A percentile compares a stretch with the other conserved stretches of the same genome.
Evolutionary conservation across 2,113 vertebrate species (phyloP).

Genomic region (Mesoclemmys tuberculata): DNA sequence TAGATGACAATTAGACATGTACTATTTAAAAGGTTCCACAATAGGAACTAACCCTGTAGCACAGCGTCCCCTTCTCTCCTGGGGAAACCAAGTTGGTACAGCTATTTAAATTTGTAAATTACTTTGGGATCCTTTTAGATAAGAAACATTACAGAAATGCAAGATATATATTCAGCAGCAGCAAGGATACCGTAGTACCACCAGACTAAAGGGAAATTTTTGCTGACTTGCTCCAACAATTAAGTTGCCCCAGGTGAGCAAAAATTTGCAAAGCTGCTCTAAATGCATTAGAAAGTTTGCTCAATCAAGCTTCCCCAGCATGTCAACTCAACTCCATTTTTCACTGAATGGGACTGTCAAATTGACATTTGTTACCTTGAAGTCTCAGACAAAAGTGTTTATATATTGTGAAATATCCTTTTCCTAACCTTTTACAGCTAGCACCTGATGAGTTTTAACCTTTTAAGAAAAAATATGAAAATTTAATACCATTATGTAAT

Average conservation of each 20-base stretch:
- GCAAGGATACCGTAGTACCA: background rate
- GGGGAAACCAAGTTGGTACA: fast-evolving
- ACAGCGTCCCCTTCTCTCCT: background rate
- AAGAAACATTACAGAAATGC: background rate
- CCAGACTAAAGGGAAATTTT: background rate
- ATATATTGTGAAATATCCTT: background rate
- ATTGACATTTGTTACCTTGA: background rate
- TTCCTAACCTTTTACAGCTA: background rate
- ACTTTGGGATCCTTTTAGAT: background rate
- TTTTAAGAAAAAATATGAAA: background rate
- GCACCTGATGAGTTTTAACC: background rate
- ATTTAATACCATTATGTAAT: background rate
- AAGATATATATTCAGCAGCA: background rate
- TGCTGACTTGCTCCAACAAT: background rate
- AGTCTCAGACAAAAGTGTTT: fast-evolving
- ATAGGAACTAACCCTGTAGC: background rate
- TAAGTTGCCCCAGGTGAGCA: background rate
- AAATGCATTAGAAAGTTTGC: fast-evolving
- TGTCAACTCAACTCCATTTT: background rate
- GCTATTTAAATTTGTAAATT: background rate
- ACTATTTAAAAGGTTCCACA: background rate
- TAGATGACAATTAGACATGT: background rate
- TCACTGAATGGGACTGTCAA: background rate
- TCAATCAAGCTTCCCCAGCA: background rate
- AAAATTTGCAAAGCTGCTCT: background rate